Evolutionary conservation across 2,888 invertebrate genomes (phyloP).

Genomic region (Caenorhabditis angaria): DNA sequence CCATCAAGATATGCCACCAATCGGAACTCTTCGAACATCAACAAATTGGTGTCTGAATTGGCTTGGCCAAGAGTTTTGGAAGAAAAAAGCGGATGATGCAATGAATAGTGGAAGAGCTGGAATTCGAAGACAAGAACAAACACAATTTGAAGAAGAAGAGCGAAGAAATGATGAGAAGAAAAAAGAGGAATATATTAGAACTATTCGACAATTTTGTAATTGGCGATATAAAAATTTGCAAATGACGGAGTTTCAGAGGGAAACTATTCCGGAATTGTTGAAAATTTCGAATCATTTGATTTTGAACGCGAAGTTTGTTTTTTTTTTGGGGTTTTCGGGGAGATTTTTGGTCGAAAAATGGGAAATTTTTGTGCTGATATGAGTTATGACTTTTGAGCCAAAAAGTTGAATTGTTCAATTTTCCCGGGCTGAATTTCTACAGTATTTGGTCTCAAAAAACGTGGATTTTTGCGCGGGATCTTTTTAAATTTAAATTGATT

Average conservation of each 20-base stretch:
- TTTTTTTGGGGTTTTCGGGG: not conserved
- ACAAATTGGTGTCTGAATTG: constrained; percentile 79
- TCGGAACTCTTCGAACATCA: constrained; percentile 79
- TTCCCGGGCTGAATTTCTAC: too few relatives aligned
- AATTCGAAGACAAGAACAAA: not conserved
- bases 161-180: not conserved
- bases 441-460: too few relatives aligned
- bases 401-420: too few relatives aligned
- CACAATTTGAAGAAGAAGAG: constrained; percentile 5
- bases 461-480: too few relatives aligned
- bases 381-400: too few relatives aligned
- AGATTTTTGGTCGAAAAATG: too few relatives aligned
- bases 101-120: constrained; percentile 24
- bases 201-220: not conserved
- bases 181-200: not conserved
- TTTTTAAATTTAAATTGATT: too few relatives aligned
- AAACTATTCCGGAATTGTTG: not conserved
- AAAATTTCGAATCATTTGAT: not conserved
- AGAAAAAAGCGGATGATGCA: constrained; percentile 17
- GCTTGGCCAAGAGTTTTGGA: constrained; percentile 75
- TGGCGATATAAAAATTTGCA: not conserved
- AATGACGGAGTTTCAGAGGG: not conserved
- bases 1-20: constrained; percentile 80
- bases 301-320: not conserved
- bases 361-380: too few relatives aligned